These are phyloP conservation scores for Sturnus vulgaris DNA, from an alignment of 2,113 vertebrate species.

Conservation along the genomic window DNA sequence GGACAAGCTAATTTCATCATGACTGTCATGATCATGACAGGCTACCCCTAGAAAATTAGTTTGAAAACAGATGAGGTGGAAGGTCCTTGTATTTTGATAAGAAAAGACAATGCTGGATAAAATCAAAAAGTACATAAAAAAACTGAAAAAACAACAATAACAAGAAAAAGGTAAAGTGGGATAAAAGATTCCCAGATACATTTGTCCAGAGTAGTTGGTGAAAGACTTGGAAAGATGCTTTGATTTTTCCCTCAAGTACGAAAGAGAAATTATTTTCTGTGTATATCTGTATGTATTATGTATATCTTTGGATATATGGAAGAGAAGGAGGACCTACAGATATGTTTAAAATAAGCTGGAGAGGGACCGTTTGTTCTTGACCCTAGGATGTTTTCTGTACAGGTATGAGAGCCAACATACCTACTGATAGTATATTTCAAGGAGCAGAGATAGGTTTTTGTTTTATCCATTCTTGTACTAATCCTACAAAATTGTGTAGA, in stretches of 20 bases:
- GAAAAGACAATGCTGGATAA: background rate
- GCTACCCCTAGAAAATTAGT: background rate
- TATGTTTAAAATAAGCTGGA: background rate
- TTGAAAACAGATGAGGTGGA: background rate
- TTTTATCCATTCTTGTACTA: background rate
- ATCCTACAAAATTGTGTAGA: background rate
- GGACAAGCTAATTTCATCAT: background rate
- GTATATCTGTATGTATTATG: background rate
- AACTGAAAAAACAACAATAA: background rate
- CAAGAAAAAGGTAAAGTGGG: background rate
- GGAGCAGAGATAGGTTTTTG: accelerated
- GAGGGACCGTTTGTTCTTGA: background rate
- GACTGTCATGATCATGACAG: background rate
- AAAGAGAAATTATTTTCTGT: background rate
- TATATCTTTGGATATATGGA: background rate
- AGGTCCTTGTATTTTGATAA: background rate
- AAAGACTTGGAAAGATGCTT: background rate
- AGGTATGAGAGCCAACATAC: background rate
- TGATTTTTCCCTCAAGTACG: background rate
- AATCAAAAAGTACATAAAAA: background rate
- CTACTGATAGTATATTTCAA: background rate
- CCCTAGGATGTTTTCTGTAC: background rate
- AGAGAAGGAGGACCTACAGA: background rate
- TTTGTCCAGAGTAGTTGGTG: background rate
- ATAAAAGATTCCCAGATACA: background rate